Base-by-base conservation (phyloP, 2,797 vertebrate species). In the Acrossocheilus wenchowensis region DNA sequence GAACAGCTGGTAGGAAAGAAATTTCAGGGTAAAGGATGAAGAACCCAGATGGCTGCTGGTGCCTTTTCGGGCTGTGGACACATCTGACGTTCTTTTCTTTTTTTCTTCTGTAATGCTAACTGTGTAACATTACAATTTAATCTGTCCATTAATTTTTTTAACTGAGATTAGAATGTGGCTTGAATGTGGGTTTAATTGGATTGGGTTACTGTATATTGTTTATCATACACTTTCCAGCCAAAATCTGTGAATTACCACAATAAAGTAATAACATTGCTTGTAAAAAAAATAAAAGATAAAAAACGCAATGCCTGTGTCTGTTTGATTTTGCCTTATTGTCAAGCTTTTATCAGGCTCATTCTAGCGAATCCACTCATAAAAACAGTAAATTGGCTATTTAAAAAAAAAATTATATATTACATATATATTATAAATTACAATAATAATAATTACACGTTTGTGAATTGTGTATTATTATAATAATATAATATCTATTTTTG, bases 1-100 rank as follows among this genome's bases (percentile, higher is more conserved):
- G 75, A 85, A 73, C 84, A 81, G 66, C 84, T 81, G 78, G 41
- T 43, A 39, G 69, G 69, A 73, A 50, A 48, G 17, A n/a, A 10
- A 45, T 36, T n/a, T 39, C 15, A 68, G 41, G 41, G 48, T 62
- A 64, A 73, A 73, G 14, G 21, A 79, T 79, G 66, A 80, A 12
- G 43, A 86, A 10, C 84, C 26, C 84, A 73, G 52, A 81, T 80
- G 78, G 78, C 21, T 86, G 39, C 26, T 68, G 17, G 15, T 78
- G 45, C 50, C 30, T 57, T n/a, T 39, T 85, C n/a, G 30, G n/a
- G 34, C 43, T 68, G 36, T 69, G 45, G 64, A 77, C 43, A 78
- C 73, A 52, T 14, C 11, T 57, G 75, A 79, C 15, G 11, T 74
- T 73, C 17, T 85, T 71, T 69, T 45, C 0, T 26, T 64, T 78